Evolutionary conservation across 2,888 invertebrate species (phyloP).

Genomic region (Encarsia formosa): DNA sequence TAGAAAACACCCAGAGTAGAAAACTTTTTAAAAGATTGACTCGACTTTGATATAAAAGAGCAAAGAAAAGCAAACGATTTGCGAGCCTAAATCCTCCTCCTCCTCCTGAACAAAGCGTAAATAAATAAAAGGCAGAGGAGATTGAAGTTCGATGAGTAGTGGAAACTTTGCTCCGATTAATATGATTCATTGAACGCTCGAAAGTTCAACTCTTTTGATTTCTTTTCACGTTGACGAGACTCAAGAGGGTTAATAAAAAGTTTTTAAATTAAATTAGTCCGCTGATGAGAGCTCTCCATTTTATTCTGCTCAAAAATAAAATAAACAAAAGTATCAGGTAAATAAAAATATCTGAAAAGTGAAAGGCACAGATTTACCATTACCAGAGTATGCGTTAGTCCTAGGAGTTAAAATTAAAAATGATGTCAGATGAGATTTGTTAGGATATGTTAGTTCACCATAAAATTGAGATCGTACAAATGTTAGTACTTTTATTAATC

Average conservation of each 20-base stretch:
- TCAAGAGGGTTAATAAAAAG: too few relatives aligned
- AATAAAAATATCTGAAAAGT: too few relatives aligned
- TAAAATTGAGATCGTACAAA: constrained; percentile 19
- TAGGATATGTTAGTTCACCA: too few relatives aligned
- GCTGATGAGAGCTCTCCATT: too few relatives aligned
- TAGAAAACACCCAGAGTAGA: neutral
- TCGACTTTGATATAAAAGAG: constrained; percentile 25
- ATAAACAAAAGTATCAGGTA: constrained; percentile 6
- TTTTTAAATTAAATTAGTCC: too few relatives aligned
- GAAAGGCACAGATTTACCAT: too few relatives aligned
- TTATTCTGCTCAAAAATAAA: neutral
- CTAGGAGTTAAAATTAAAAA: too few relatives aligned
- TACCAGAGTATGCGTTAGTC: too few relatives aligned
- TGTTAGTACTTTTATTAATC: constrained; percentile 25
- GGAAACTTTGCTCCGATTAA: constrained; percentile 10
- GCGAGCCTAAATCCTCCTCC: constrained; percentile 6
- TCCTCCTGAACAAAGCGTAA: constrained; percentile 35
- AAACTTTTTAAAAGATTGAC: constrained; percentile 49
- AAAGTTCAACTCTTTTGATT: constrained; percentile 35
- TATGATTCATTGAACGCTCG: constrained; percentile 4
- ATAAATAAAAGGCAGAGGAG: neutral
- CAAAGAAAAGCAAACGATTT: constrained; percentile 11
- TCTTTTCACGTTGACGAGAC: constrained; percentile 38
- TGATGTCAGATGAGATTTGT: too few relatives aligned
- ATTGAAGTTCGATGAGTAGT: neutral